Base-by-base conservation (phyloP, 2,888 invertebrate genomes). In the Platycheirus albimanus region DNA sequence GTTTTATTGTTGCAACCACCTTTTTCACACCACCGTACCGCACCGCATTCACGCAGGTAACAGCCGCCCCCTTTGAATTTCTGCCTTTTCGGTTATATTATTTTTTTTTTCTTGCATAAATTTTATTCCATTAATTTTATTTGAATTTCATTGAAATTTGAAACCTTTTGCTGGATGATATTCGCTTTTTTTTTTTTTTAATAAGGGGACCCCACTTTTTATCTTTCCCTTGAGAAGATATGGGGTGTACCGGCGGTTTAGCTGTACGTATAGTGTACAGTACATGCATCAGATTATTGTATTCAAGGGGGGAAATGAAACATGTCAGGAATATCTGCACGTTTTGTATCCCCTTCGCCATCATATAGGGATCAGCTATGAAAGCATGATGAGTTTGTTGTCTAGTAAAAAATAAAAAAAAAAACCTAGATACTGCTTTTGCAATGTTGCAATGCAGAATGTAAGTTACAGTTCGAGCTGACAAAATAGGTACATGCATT, bases 91-190 rank as follows among this genome's bases (percentile, higher is more conserved):
- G 13, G 13, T 24, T 58, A 24, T 19, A 58, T 24, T 58, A 41
- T 17, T 49, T 11, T 77, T 74, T 24, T 58, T 58, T 17, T 49
- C n/a, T 77, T 74, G 78, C 72, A 83, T 83, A 83, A 83, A 83
- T 83, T 77, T 78, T 67, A 64, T 83, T 83, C 64, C 83, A 83
- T 83, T 83, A 77, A 83, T 83, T 83, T 83, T 78, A 83, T 83
- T 83, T 78, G 83, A 74, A 78, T 83, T 83, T 83, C 77, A 83
- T 83, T 83, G 83, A 83, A 83, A 83, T 83, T 83, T 78, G 83
- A 83, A 78, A 83, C 83, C 83, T 83, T 81, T 76, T 72, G 52
- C 52, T 45, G 54, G 72, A 11, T 19, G 33, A 19, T 15, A 10
- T 45, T 56, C 8, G n/a, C n/a, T 43, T 43, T 43, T 43, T 15